Evolutionary conservation across 2,113 vertebrate genomes (phyloP), one percentile per base, ranked within the genome.

Genomic region (Gobio gobio): DNA sequence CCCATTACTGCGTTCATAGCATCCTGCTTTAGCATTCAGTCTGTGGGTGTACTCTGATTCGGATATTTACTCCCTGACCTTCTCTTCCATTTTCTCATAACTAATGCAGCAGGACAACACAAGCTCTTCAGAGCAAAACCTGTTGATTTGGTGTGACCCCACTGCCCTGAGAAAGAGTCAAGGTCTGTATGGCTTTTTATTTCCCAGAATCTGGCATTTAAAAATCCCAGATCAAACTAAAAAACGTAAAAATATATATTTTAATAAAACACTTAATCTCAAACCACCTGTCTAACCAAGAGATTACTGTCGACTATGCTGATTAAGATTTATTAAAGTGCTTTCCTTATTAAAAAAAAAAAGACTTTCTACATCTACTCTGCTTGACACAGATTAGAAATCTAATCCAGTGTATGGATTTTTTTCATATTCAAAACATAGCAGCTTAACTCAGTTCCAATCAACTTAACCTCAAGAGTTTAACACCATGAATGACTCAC

Each of bases 51-150:
- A 4, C 70, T 74, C 22, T 4, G n/a, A 74, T 74, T 74, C 43
- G 8, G 40, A 74, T 26, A 74, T 47, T 74, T 74, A 74, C 12
- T 8, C 40, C 43, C 22, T 56, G 74, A 77, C 47, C 74, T 77
- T 77, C 74, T 64, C 36, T 47, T 64, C 9, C n/a, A 64, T 61
- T 64, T 47, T 9, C 49, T 20, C 49, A 20, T 77, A 33, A 76
- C 74, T 77, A 77, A 77, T 36, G 47, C 26, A 56, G 9, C 3
- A 80, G 36, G 51, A 78, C 12, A 78, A 78, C 3, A n/a, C 76
- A 80, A 47, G 78, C 40, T 66, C 58, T 36, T 24, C 36, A 79
- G 13, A 80, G 40, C 78, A 18, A 49, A 66, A 80, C 78, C n/a
- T 43, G 40, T 26, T 16, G 33, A 61, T 33, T 16, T 18, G 18